phyloP scores from a whole-genome alignment of 2,113 vertebrate genomes.

The Macrotus californicus region DNA sequence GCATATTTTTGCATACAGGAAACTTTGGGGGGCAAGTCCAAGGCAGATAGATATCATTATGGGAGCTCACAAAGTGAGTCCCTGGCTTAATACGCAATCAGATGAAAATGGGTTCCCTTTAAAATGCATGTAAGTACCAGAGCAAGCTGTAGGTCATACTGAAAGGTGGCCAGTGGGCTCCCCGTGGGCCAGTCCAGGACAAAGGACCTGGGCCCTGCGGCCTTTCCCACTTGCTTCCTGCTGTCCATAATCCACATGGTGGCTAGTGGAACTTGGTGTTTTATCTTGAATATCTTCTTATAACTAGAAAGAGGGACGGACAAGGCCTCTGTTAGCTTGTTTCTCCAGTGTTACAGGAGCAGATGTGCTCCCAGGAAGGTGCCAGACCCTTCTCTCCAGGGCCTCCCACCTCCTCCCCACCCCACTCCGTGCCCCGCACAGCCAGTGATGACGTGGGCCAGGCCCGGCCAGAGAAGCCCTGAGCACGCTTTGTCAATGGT shows the following conservation, averaged over 20 bases:
- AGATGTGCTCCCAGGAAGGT: background rate
- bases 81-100: background rate
- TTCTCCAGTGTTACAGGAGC: background rate
- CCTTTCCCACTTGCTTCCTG: constrained; percentile 35
- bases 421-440: too few species aligned
- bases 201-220: too few species aligned
- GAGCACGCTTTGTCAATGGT: too few species aligned
- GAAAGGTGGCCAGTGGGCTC: too few species aligned
- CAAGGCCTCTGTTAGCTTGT: background rate
- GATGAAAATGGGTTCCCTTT: background rate
- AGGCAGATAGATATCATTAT: background rate
- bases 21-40: background rate
- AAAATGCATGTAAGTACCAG: background rate
- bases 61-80: background rate
- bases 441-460: background rate
- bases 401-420: background rate
- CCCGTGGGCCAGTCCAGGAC: constrained; percentile 77
- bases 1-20: background rate
- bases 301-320: background rate
- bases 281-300: too few species aligned
- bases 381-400: background rate
- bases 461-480: too few species aligned
- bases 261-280: too few species aligned
- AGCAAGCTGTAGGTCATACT: too few species aligned
- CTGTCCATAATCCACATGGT: constrained; percentile 51